These are phyloP conservation scores for Caenorhabditis plicata DNA, from an alignment of 2,888 invertebrate genomes.

Conservation along the genomic window DNA sequence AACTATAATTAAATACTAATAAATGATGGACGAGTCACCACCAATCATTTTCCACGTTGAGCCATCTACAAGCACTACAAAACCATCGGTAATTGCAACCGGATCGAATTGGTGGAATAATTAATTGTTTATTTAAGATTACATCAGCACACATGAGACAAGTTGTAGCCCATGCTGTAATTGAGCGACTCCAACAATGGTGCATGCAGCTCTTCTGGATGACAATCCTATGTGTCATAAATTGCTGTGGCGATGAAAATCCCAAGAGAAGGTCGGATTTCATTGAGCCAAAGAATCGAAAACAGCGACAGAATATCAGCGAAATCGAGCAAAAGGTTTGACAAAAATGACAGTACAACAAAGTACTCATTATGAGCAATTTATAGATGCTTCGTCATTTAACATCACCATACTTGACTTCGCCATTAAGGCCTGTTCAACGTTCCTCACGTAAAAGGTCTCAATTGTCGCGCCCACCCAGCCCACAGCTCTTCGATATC, in stretches of 20 bases:
- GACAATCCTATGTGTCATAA: slow-evolving; percentile 58
- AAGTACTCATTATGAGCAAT: neutral
- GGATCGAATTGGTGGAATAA: neutral
- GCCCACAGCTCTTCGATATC: slow-evolving; percentile 63
- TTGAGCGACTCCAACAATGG: slow-evolving; percentile 38
- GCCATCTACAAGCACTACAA: neutral
- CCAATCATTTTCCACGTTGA: slow-evolving; percentile 3
- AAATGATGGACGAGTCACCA: neutral
- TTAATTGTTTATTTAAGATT: slow-evolving; percentile 12
- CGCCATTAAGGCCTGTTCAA: slow-evolving; percentile 43
- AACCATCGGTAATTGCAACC: neutral
- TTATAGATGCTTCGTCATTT: slow-evolving; percentile 61
- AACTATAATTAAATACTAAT: too few species aligned
- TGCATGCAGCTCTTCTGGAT: slow-evolving; percentile 63
- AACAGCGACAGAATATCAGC: slow-evolving; percentile 26
- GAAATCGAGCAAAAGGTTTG: slow-evolving; percentile 42
- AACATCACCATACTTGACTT: slow-evolving; percentile 51
- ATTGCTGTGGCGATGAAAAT: slow-evolving; percentile 49
- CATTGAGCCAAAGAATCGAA: slow-evolving; percentile 3
- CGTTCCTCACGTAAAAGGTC: slow-evolving; percentile 37
- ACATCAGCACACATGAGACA: slow-evolving; percentile 18
- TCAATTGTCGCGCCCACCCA: slow-evolving; percentile 58
- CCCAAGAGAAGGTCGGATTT: neutral
- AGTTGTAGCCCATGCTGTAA: slow-evolving; percentile 26
- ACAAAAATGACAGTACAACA: neutral